Evolutionary conservation across 2,888 invertebrate genomes (phyloP).

Genomic region (Callosobruchus maculatus): DNA sequence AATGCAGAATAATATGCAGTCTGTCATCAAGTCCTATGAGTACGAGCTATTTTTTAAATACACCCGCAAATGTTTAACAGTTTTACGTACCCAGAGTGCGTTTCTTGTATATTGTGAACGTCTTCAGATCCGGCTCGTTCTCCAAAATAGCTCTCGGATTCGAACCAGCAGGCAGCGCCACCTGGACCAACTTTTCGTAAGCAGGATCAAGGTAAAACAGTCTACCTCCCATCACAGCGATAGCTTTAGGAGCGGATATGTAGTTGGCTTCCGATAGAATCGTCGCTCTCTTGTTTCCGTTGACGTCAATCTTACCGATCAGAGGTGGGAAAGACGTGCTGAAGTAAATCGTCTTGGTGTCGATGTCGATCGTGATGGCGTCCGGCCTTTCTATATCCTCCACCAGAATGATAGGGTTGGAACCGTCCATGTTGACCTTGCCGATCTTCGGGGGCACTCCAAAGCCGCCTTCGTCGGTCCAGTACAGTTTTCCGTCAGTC

Average conservation of each 20-base stretch:
- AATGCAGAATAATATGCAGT: no score
- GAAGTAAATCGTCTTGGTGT: constrained; percentile 82
- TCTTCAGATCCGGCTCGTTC: constrained; percentile 84
- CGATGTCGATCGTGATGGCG: constrained; percentile 80
- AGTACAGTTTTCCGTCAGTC: constrained; percentile 89
- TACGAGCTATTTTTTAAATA: no score
- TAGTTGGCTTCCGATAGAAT: constrained; percentile 67
- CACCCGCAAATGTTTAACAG: no score
- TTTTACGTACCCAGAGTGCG: no score
- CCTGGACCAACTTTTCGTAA: constrained; percentile 84
- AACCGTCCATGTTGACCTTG: constrained; percentile 91
- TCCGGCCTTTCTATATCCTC: constrained; percentile 72
- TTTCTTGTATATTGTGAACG: constrained; percentile 84
- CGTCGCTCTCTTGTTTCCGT: constrained; percentile 66
- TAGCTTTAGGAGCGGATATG: constrained; percentile 74
- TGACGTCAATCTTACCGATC: constrained; percentile 67
- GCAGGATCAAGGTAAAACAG: constrained; percentile 85
- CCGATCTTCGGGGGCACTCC: constrained; percentile 87
- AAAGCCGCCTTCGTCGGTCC: constrained; percentile 93
- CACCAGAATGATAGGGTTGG: constrained; percentile 68
- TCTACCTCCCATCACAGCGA: constrained; percentile 77
- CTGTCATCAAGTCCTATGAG: no score
- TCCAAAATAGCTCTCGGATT: constrained; percentile 71
- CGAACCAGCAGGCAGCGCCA: constrained; percentile 76
- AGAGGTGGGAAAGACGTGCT: constrained; percentile 74